Base-by-base conservation (phyloP, 2,888 invertebrate genomes). In the Netelia melanura region DNA sequence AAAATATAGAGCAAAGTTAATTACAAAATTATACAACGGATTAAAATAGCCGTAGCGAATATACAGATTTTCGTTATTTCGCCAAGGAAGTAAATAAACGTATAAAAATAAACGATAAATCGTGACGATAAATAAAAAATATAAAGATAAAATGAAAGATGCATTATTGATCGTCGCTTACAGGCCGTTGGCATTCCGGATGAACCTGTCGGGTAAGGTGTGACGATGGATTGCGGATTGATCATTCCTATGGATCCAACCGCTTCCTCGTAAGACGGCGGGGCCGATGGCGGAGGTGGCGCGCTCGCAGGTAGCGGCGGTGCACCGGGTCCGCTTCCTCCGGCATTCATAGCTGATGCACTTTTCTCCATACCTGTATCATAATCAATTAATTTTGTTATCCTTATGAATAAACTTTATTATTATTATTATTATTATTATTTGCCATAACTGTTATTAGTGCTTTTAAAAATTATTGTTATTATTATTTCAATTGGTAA, bases 191-290 rank as follows among this genome's bases (percentile, higher is more conserved):
- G 75, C 52, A 83, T 83, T 64, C 65, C 72, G 9, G 85, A 43
- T 23, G 70, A 30, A 14, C 44, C 82, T 23, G 82, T 84, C 54
- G 87, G 86, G 64, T 82, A 81, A 9, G 76, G 76, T 11, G 65
- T 44, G 10, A 62, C 17, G 14, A 52, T 72, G n/a, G 75, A 52
- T 52, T 61, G 54, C 38, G 64, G 56, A 52, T 71, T 25, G 10
- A 68, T 72, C 17, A 43, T 52, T 61, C 71, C 74, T n/a, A 84
- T 52, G 64, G 89, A 85, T 23, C 90, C 91, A 14, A 92, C 86
- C 11, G 92, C 92, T 78, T 92, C 92, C 74, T 92, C 92, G 54
- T 92, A 92, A 30, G 92, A 92, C 21, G 92, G 92, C 1, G 92
- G 92, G n/a, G 92, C 92, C 5, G 90, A 91, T 30, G 90, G 82